Base-by-base conservation (phyloP, 2,888 invertebrate species). In the Pardosa pseudoannulata region DNA sequence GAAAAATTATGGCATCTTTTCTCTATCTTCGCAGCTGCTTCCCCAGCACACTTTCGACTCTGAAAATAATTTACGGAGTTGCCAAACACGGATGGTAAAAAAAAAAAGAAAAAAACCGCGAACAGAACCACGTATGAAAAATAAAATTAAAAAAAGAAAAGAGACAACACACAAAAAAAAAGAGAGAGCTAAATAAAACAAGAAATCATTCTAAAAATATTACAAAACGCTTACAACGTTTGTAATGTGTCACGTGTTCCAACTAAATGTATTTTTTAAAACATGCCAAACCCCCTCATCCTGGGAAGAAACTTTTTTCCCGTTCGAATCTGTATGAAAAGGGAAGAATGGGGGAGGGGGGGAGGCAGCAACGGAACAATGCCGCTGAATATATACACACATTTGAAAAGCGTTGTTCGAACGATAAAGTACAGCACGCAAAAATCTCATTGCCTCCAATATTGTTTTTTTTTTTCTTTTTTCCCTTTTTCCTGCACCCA, bases 181-280 rank as follows among this genome's bases (percentile, higher is more conserved):
- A 39, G 27, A 19, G 46, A 31, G n/a, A 6, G n/a, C 39, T 23
- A 75, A 82, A 82, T 75, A 82, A 82, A 82, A 27, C 73, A 85
- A 85, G 71, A 78, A 83, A 83, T 78, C 83, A 83, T 78, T 83
- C 78, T 62, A 67, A 82, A 82, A 83, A 83, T 78, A 83, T 65
- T 78, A 85, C 72, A 68, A 78, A 78, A 72, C 64, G 78, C 83
- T 83, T 73, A 72, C 72, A 68, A 78, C 72, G 65, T 78, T 83
- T 78, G 72, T 72, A 83, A 62, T 78, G 68, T 78, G 72, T 85
- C 83, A 85, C 83, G 78, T 78, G 78, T 72, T 85, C 19, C 67
- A 78, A 68, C 72, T 85, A 85, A 85, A 85, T 78, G 73, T 67
- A 82, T 78, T 85, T 85, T 83, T 85, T 85, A 67, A 79, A 73